A percentile compares a stretch with the other conserved stretches of the same genome.
phyloP scores from a whole-genome alignment of 2,113 vertebrate genomes.

The Zeus faber region DNA sequence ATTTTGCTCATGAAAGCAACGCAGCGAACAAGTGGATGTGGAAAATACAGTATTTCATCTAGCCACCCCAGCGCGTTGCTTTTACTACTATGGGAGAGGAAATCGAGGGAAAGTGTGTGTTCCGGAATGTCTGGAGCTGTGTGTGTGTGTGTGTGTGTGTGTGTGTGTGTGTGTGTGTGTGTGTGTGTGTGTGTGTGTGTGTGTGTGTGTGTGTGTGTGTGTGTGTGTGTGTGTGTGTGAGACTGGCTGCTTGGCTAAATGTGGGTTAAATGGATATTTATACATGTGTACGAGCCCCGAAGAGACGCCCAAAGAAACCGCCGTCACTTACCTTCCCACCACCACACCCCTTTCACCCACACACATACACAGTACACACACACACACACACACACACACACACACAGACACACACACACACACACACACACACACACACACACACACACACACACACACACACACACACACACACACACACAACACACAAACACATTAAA shows the following conservation, averaged over 20 bases:
- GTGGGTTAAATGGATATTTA: conserved; percentile 41
- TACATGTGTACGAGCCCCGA: conserved; percentile 26
- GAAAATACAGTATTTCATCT: conserved; percentile 10
- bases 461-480: conserved; percentile 1
- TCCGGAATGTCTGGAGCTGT: conserved; percentile 41
- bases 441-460: background rate
- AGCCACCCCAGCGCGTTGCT: conserved; percentile 33
- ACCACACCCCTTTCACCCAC: too few relatives aligned
- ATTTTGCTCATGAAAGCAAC: conserved; percentile 42
- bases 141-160: conserved; percentile 7
- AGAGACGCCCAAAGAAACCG: conserved; percentile 28
- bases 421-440: too few relatives aligned
- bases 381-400: conserved; percentile 11
- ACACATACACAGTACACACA: too few relatives aligned
- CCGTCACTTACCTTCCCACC: conserved; percentile 4
- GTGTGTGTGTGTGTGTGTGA: conserved; percentile 21
- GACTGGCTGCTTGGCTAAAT: background rate
- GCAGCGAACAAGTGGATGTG: conserved; percentile 40
- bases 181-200: conserved; percentile 36
- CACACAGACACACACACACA: background rate
- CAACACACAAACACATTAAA: too few relatives aligned
- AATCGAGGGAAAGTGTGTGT: conserved; percentile 25
- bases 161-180: conserved; percentile 2
- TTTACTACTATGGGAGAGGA: conserved; percentile 30
- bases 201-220: conserved; percentile 1